Conservation (phyloP, 1,140 invertebrate genomes). For the Bombus waltoni region DNA sequence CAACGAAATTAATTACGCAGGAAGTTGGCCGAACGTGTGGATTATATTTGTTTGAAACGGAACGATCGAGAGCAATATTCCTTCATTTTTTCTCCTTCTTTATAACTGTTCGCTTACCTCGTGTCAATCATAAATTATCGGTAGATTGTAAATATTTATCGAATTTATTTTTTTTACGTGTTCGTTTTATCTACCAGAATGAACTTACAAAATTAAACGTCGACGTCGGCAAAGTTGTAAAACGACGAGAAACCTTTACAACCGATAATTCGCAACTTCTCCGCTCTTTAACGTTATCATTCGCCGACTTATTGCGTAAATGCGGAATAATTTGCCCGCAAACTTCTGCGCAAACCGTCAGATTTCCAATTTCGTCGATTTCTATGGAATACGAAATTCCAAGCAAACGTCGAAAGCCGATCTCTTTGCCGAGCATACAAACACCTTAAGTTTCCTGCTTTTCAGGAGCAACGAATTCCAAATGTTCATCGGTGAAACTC, state of each 20-base stretch:
- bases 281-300: too few relatives aligned
- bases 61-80: not conserved
- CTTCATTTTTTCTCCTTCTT: not conserved
- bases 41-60: not conserved
- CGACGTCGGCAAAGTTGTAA: not conserved
- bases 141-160: not conserved
- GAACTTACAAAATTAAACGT: not conserved
- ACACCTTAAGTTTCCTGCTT: not conserved
- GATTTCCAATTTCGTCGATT: not conserved
- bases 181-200: not conserved
- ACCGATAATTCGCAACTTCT: too few relatives aligned
- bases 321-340: too few relatives aligned
- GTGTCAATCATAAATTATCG: not conserved
- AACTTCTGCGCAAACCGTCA: too few relatives aligned
- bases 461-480: not conserved
- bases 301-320: too few relatives aligned
- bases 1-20: not conserved
- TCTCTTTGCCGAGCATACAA: not conserved
- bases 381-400: too few relatives aligned
- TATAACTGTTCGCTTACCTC: not conserved
- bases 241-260: too few relatives aligned
- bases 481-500: not conserved
- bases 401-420: too few relatives aligned
- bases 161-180: not conserved
- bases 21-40: not conserved